Percentiles rank a stretch among this genome's conserved stretches.
Conservation (phyloP, 2,888 invertebrate genomes). For the Ariolimax columbianus region DNA sequence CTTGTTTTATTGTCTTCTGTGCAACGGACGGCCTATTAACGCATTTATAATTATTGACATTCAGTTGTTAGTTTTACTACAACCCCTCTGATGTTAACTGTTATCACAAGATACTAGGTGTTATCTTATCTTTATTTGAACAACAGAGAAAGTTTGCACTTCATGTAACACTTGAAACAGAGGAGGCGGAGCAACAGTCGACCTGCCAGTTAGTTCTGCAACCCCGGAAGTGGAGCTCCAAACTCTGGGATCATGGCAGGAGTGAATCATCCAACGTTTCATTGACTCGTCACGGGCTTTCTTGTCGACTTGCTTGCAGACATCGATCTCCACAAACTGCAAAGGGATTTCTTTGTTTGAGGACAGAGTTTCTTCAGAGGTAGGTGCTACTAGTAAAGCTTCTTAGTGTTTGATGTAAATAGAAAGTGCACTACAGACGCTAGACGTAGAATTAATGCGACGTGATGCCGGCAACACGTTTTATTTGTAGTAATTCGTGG, state of each 20-base stretch:
- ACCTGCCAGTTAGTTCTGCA: slow-evolving; percentile 12
- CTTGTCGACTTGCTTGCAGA: slow-evolving; percentile 11
- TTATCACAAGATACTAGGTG: too few relatives aligned
- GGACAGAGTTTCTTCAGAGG: not conserved
- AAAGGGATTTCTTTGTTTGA: slow-evolving; percentile 19
- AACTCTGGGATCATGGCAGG: slow-evolving; percentile 21
- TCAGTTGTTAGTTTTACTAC: too few relatives aligned
- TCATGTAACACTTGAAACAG: not conserved
- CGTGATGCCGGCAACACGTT: not conserved
- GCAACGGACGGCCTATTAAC: too few relatives aligned
- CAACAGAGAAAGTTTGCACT: not conserved
- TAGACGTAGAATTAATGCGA: not conserved
- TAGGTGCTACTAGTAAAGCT: not conserved
- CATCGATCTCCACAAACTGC: slow-evolving; percentile 7
- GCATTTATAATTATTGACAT: too few relatives aligned
- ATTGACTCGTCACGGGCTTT: slow-evolving; percentile 21
- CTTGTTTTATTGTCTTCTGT: too few relatives aligned
- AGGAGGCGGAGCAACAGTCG: slow-evolving; percentile 16
- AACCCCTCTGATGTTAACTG: too few relatives aligned
- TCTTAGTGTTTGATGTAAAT: not conserved
- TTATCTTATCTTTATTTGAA: too few relatives aligned
- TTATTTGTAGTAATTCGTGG: not conserved
- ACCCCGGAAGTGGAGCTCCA: slow-evolving; percentile 19
- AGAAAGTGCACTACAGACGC: not conserved
- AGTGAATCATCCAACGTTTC: slow-evolving; percentile 13